phyloP scores from a whole-genome alignment of 2,113 vertebrate species.

The Etia nguti region DNA sequence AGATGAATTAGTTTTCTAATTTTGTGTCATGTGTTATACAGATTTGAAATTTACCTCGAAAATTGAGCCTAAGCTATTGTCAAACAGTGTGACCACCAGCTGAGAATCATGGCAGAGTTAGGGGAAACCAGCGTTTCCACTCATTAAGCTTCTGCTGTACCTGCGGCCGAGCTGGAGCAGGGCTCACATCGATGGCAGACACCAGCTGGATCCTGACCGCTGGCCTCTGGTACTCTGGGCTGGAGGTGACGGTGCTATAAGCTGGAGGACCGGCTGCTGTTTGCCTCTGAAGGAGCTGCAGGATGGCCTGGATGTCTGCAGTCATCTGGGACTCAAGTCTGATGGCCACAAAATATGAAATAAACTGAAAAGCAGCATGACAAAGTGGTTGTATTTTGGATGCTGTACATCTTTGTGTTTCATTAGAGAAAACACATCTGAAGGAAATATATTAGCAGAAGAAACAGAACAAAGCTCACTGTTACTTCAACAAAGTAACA shows the following conservation, averaged over 20 bases:
- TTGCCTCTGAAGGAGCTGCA: slow-evolving; percentile 92
- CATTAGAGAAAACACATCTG: background rate
- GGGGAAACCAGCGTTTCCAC: background rate
- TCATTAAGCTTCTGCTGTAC: background rate
- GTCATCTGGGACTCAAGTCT: slow-evolving; percentile 98
- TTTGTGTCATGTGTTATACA: background rate
- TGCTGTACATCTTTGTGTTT: background rate
- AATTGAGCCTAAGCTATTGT: background rate
- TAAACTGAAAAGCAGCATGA: background rate
- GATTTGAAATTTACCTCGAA: background rate
- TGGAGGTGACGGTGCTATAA: slow-evolving; percentile 87
- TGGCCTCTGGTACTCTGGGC: slow-evolving; percentile 78
- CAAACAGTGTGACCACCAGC: background rate
- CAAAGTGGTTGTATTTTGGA: background rate
- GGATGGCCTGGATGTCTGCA: slow-evolving; percentile 90
- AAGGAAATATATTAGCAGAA: background rate
- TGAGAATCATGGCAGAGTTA: background rate
- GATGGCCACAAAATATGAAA: background rate
- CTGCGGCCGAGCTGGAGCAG: slow-evolving; percentile 36
- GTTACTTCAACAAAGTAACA: background rate
- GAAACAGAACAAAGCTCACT: no score
- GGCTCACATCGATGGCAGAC: slow-evolving; percentile 73
- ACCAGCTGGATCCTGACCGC: slow-evolving; percentile 66
- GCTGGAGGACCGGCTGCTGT: slow-evolving; percentile 82
- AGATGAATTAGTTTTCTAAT: background rate